Evolutionary conservation across 2,797 vertebrate species (phyloP), one percentile per base, ranked within the genome.

Genomic region (Lagothrix lagotricha): DNA sequence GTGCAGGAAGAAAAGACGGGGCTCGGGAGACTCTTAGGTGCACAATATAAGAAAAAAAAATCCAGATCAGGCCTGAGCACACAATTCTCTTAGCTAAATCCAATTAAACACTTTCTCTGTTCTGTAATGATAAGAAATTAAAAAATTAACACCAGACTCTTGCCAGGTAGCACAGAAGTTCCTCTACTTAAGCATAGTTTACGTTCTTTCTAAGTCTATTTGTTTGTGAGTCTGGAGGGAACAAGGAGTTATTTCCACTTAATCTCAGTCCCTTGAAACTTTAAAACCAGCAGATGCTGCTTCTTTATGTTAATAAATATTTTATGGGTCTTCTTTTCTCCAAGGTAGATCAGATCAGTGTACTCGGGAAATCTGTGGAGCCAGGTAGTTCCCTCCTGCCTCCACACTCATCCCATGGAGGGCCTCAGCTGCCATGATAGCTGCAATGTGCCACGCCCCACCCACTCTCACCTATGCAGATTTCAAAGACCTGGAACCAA

Each of bases 141-240:
- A 90, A 96, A 95, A 64, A 73, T 50, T 52, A 88, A 89, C 44
- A 76, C 54, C 57, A 81, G 30, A 81, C 30, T 50, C 54, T 89
- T 67, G 17, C 83, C 57, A 83, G 72, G 22, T 54, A 84, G 79
- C 61, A 73, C 10, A 58, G 46, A 15, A 8, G 4, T 76, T 84
- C 52, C n/a, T 30, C 46, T 73, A 24, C 33, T 46, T 86, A 57
- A 57, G n/a, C 80, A n/a, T 26, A 52, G 61, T 84, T 95, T 95
- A 77, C 26, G 19, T 64, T 92, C 67, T 73, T 86, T 85, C 33
- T 54, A 24, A 46, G 75, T 36, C 44, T 76, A 6, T 96, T 77
- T 72, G 54, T 64, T 77, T 92, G 57, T 82, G 46, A 81, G 36
- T 75, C 54, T 9, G 36, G 64, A 70, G 41, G 64, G 67, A 46